Base-by-base conservation (phyloP, 2,797 vertebrate species). In the Agapornis canus region DNA sequence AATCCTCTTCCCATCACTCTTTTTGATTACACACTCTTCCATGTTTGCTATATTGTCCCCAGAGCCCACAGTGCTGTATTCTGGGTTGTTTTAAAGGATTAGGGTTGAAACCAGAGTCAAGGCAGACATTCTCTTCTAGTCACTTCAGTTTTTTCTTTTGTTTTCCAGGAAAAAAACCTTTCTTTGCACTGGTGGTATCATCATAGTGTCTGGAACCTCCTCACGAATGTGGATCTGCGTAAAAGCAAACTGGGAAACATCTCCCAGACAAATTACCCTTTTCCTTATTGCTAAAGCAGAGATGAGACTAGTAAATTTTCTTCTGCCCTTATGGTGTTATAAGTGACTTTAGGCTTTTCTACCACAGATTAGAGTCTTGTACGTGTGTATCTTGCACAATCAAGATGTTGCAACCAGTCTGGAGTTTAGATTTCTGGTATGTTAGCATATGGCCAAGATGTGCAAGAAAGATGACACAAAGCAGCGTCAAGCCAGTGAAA, bases 31-130 rank as follows among this genome's bases (percentile, higher is more conserved):
- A 0, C 1, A 6, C 23, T 27, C 61, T 66, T 51, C 37, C 43
- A 12, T 10, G 2, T 4, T 1, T 3, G 1, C 20, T 0, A 0
- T 0, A 1, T 4, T 51, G 11, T 42, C n/a, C n/a, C 69, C 11
- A 0, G 54, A 68, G 69, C 3, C 6, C 39, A 70, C 3, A 0
- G 18, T 39, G 40, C 64, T 56, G 59, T 27, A 20, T 20, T 6
- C 23, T 13, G 49, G 3, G 1, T n/a, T 18, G 35, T 65, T 61
- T 60, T 17, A 29, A 45, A 69, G 76, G 43, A 22, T 72, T 49
- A 39, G n/a, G n/a, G 20, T 66, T 57, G 39, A 59, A 88, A 52
- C 0, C 23, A 2, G 27, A 13, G 12, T 7, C 31, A 43, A 37
- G 23, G 25, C 2, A 0, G 27, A 4, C 8, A 0, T 15, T 37